These are phyloP conservation scores for Pseudorhiza aurosa DNA, from an alignment of 30 jellyfish, hydroid and myxozoan species.

Conservation along the genomic window DNA sequence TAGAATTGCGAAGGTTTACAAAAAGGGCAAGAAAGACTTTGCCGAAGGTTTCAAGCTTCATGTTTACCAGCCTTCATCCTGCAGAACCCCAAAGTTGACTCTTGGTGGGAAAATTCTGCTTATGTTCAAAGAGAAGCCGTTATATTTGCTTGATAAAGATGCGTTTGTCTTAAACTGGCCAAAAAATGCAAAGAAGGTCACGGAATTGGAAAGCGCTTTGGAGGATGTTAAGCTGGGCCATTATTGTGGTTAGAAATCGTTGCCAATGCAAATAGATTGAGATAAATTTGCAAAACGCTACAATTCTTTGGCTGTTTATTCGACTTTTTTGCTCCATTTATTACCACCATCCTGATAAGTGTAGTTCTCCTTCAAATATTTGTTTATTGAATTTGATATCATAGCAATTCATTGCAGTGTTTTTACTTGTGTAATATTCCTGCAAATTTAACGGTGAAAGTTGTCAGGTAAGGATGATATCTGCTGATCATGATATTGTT, in stretches of 20 bases:
- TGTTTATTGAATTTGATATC: no score
- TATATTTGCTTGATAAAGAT: background rate
- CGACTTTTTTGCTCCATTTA: no score
- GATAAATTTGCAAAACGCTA: no score
- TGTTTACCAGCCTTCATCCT: conserved; percentile 7
- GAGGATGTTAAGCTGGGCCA: background rate
- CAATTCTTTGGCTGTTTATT: background rate
- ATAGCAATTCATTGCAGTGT: no score
- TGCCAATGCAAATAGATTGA: background rate
- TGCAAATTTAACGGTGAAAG: no score
- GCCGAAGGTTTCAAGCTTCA: conserved; percentile 17
- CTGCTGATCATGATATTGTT: no score
- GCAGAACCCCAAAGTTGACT: conserved; percentile 31
- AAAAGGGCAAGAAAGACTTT: conserved; percentile 17
- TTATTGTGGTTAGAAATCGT: background rate
- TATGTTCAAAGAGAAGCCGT: conserved; percentile 32
- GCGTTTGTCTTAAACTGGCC: conserved; percentile 23
- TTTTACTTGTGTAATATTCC: no score
- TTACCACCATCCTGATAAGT: no score
- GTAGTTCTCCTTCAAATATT: no score
- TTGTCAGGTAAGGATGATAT: no score
- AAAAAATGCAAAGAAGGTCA: background rate
- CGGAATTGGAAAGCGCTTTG: background rate
- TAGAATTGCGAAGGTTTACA: conserved; percentile 19
- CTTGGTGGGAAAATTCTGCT: background rate